Percentiles rank a stretch among this genome's conserved stretches.
Conservation (phyloP, 2,113 vertebrate species). For the Micromys minutus region DNA sequence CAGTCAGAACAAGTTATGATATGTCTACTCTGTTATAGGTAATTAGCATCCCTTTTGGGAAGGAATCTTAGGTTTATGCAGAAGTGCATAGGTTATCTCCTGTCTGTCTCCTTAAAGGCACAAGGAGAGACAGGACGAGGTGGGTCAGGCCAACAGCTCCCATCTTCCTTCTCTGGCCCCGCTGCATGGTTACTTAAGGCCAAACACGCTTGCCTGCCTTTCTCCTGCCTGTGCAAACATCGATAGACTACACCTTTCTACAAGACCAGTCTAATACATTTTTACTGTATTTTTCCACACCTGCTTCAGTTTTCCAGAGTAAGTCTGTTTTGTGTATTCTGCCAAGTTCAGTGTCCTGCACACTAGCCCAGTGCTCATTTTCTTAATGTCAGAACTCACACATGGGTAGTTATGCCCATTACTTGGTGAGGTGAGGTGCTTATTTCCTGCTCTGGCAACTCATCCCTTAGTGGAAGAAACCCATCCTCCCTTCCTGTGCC, state of each 20-base stretch:
- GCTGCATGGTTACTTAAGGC: background rate
- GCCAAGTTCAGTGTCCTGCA: background rate
- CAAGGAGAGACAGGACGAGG: background rate
- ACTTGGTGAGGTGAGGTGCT: background rate
- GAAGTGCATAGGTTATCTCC: constrained; percentile 12
- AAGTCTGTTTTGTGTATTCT: background rate
- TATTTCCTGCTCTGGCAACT: constrained; percentile 3
- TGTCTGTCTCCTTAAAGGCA: background rate
- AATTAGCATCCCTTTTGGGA: constrained; percentile 5
- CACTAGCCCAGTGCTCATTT: background rate
- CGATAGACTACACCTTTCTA: background rate
- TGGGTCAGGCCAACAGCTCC: background rate
- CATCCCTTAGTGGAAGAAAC: background rate
- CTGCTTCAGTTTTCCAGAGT: background rate
- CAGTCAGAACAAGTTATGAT: background rate
- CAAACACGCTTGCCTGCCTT: background rate
- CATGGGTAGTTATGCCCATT: background rate
- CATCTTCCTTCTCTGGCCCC: background rate
- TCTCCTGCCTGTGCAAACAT: background rate
- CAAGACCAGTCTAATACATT: background rate
- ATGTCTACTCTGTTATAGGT: background rate
- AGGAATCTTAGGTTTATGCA: background rate
- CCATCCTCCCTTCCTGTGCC: background rate
- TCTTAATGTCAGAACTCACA: background rate
- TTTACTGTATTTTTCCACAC: background rate